phyloP scores from a whole-genome alignment of 2,888 invertebrate species.

The Anaspis maculata region DNA sequence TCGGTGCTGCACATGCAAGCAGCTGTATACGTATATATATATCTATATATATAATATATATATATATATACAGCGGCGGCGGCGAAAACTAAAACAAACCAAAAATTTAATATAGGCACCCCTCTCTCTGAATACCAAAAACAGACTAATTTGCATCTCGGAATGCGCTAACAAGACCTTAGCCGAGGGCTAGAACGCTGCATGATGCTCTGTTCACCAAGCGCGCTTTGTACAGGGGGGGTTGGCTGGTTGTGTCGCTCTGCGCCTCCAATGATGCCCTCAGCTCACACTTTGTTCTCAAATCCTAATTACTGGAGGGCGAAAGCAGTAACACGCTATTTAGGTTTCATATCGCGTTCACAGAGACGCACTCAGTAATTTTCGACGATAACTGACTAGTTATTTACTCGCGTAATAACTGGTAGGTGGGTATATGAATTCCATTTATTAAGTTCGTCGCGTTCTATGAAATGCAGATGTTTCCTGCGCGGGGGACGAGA shows the following conservation, averaged over 20 bases:
- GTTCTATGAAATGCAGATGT: too few species aligned
- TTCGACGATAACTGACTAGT: conserved; percentile 12
- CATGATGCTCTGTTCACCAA: conserved; percentile 8
- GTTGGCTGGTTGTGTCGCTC: conserved; percentile 9
- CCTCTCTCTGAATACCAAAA: conserved; percentile 18
- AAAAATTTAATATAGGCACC: conserved; percentile 30
- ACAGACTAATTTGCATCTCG: conserved; percentile 31
- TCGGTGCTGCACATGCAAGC: too few species aligned
- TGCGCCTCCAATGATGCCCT: conserved; percentile 14
- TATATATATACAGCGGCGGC: too few species aligned
- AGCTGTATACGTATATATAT: too few species aligned
- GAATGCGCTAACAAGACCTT: conserved; percentile 29
- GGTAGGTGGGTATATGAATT: too few species aligned
- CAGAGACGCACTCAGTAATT: conserved; percentile 22
- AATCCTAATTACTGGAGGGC: conserved; percentile 32
- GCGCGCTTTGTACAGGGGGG: conserved; percentile 9
- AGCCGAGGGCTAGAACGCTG: conserved; percentile 18
- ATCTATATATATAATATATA: too few species aligned
- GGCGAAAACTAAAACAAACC: conserved; percentile 8
- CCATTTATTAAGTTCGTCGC: too few species aligned
- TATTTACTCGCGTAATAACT: conserved; percentile 15
- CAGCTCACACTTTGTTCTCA: conserved; percentile 32
- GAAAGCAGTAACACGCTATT: conserved; percentile 25
- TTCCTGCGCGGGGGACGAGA: too few species aligned
- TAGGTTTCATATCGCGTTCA: conserved; percentile 28